Base-by-base conservation (phyloP, 2,113 vertebrate species). In the Mungos mungo region DNA sequence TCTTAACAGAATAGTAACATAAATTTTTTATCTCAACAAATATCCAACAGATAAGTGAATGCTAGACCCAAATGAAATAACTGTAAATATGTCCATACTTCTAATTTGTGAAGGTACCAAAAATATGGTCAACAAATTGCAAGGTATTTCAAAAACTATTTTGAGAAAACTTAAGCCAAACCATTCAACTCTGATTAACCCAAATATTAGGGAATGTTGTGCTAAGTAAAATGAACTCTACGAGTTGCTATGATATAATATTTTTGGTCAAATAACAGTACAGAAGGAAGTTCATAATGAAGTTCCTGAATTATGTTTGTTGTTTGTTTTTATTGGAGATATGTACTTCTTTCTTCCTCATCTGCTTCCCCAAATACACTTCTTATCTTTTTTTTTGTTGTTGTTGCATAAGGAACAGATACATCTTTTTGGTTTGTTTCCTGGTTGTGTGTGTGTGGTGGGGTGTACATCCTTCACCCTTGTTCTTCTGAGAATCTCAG, bases 401-500 rank as follows among this genome's bases (percentile, higher is more conserved):
- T 38, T 60, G 21, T 38, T 15, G 23, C 14, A 25, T 52, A 95
- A 80, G 15, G 18, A 94, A 69, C 29, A 45, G 5, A 82, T 23
- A 12, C 15, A 50, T 57, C 54, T 21, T 93, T 96, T 63, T 65
- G 35, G 69, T 87, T 90, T 84, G 16, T n/a, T 93, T 60, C 16
- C 38, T 84, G 79, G 13, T 29, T 89, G 12, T 10, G 19, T 47
- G 27, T 35, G 25, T 27, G 23, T 66, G 23, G 45, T 27, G 16
- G 3, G 21, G 13, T 29, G 2, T 0, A 13, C 1, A 1, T n/a
- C 5, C 14, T 13, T 83, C 57, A 13, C 14, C 1, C 9, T 84
- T 76, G 6, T 63, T 86, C 31, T 74, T 68, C 63, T 52, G 11
- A 90, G 4, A 16, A 23, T 16, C 7, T 87, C 60, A 76, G 7